Conservation (phyloP, 2,888 invertebrate genomes). For the Clepsis dumicolana region DNA sequence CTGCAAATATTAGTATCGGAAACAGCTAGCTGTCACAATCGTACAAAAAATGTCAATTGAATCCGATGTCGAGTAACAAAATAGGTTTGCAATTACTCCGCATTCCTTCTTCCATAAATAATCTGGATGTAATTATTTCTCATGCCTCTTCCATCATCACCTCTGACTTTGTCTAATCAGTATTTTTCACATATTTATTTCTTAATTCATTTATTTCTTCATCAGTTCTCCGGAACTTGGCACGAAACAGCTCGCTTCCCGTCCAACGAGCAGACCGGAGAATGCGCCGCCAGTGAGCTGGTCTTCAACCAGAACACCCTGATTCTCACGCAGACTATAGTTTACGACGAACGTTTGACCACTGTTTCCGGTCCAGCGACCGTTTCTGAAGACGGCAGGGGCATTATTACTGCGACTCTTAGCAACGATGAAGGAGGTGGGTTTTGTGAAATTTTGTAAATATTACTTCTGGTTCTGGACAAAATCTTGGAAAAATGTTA, state of each 20-base stretch:
- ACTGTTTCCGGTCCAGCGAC: conserved; percentile 53
- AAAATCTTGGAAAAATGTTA: too few species aligned
- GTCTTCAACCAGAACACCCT: conserved; percentile 49
- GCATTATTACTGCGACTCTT: conserved; percentile 58
- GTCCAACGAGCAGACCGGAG: conserved; percentile 67
- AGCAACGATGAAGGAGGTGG: conserved; percentile 53
- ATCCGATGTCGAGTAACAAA: too few species aligned
- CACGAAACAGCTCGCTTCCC: conserved; percentile 73
- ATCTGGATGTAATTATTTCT: too few species aligned
- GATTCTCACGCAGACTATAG: conserved; percentile 57
- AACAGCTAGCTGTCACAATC: too few species aligned
- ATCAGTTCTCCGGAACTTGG: conserved; percentile 75
- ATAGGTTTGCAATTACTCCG: too few species aligned
- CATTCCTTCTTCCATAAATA: too few species aligned
- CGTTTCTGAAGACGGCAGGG: conserved; percentile 55
- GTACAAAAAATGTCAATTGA: too few species aligned
- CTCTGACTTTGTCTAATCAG: too few species aligned
- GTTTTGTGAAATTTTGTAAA: background rate
- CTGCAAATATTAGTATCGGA: too few species aligned
- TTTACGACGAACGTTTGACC: conserved; percentile 58
- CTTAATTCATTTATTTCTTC: background rate
- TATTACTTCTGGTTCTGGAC: background rate
- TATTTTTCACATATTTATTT: too few species aligned
- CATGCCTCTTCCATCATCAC: too few species aligned
- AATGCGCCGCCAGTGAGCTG: conserved; percentile 60